Conservation (phyloP, 2,797 vertebrate species). For the Sebastes kiyomatsui region DNA sequence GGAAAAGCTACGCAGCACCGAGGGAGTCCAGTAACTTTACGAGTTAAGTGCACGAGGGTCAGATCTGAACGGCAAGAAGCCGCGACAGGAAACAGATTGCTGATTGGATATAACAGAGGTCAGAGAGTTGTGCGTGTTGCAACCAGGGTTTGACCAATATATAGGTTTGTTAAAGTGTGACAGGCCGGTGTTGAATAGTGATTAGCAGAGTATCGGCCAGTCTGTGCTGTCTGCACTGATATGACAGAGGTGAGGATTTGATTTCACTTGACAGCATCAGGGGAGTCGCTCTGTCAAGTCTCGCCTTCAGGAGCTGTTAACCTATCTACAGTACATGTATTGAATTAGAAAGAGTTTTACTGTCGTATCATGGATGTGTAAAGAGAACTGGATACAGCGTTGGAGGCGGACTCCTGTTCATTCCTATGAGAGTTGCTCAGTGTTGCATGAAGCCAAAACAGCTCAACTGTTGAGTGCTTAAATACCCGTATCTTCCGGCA, state of each 20-base stretch:
- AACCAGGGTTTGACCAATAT: neutral
- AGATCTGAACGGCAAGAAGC: neutral
- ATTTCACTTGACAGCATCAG: conserved; percentile 29
- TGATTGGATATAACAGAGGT: conserved; percentile 33
- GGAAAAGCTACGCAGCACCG: neutral
- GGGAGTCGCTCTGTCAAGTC: neutral
- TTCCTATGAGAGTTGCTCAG: too few relatives aligned
- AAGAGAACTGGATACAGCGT: neutral
- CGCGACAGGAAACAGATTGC: neutral
- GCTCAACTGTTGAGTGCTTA: neutral
- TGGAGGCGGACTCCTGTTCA: too few relatives aligned
- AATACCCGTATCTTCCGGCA: too few relatives aligned
- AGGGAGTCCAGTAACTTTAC: neutral
- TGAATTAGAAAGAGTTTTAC: neutral
- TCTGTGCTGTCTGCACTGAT: conserved; percentile 1
- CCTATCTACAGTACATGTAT: neutral
- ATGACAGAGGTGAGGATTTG: conserved; percentile 26
- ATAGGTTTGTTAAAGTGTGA: conserved; percentile 19
- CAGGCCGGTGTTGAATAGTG: conserved; percentile 4
- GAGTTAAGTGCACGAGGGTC: neutral
- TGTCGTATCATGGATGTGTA: neutral
- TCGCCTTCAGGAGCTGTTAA: conserved; percentile 3
- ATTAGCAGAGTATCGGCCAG: conserved; percentile 11
- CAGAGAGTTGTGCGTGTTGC: conserved; percentile 1
- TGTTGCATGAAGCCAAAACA: too few relatives aligned